Conservation (phyloP, 2,113 vertebrate species). For the Gymnogyps californianus region DNA sequence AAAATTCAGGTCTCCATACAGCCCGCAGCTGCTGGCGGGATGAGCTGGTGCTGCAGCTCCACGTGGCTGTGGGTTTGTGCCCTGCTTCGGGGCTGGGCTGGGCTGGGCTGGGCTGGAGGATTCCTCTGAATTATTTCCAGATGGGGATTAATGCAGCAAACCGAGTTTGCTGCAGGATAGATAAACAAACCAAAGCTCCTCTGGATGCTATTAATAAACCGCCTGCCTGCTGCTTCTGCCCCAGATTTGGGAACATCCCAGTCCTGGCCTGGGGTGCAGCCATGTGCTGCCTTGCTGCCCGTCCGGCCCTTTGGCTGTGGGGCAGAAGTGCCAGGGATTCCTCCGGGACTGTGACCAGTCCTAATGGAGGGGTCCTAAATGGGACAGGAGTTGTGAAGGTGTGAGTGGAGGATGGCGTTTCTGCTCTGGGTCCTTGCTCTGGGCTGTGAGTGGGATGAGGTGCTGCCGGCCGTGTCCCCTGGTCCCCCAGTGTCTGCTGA, state of each 20-base stretch:
- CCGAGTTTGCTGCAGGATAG: background rate
- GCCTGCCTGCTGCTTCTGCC: background rate
- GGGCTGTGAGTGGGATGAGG: background rate
- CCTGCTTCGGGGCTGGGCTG: background rate
- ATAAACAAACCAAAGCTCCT: slow-evolving; percentile 57
- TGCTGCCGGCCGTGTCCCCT: fast-evolving
- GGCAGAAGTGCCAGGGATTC: background rate
- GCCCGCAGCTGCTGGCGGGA: background rate
- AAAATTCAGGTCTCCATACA: background rate
- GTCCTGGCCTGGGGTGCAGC: background rate
- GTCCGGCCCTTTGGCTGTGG: fast-evolving
- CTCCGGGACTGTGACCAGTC: fast-evolving
- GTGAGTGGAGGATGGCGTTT: background rate
- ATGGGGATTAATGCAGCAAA: slow-evolving; percentile 59
- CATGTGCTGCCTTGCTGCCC: background rate
- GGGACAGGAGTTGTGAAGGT: background rate
- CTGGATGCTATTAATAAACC: slow-evolving; percentile 30
- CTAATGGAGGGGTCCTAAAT: background rate
- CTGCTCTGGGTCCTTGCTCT: fast-evolving
- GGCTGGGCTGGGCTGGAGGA: slow-evolving; percentile 21
- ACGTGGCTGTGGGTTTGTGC: background rate
- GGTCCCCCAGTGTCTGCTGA: background rate
- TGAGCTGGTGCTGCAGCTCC: background rate
- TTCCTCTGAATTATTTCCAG: slow-evolving; percentile 62
- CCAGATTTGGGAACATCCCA: background rate